These are phyloP conservation scores for Drosophila leonis DNA, from an alignment of 2,888 invertebrate species.

Conservation along the genomic window DNA sequence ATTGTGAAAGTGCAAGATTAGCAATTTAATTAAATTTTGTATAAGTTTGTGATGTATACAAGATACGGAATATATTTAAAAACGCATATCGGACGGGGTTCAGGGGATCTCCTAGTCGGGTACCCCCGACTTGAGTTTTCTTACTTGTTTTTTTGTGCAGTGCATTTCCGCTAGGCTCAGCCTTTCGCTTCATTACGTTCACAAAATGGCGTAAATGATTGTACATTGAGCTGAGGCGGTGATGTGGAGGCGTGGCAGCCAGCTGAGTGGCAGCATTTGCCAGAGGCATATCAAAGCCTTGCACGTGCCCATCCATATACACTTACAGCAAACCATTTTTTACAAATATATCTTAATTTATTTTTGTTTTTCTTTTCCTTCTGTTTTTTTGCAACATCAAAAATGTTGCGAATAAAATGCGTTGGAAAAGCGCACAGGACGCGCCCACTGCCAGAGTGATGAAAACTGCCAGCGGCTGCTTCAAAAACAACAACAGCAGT, in stretches of 20 bases:
- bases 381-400: conserved; percentile 24
- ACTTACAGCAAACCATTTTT: conserved; percentile 44
- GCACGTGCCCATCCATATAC: conserved; percentile 38
- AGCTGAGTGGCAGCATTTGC: conserved; percentile 18
- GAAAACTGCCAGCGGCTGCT: conserved; percentile 25
- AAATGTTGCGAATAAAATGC: conserved; percentile 21
- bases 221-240: not conserved
- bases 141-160: not conserved
- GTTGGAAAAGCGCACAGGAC: conserved; percentile 6
- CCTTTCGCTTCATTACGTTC: conserved; percentile 48
- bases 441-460: not conserved
- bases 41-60: too few relatives aligned
- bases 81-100: too few relatives aligned
- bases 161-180: conserved; percentile 17
- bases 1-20: too few relatives aligned
- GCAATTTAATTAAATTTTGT: too few relatives aligned
- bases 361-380: not conserved
- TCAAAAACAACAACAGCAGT: conserved; percentile 12
- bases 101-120: too few relatives aligned
- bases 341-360: conserved; percentile 16
- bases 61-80: too few relatives aligned
- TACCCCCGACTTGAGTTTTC: too few relatives aligned
- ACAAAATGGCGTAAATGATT: conserved; percentile 24
- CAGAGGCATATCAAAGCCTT: conserved; percentile 31
- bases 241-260: not conserved